These are phyloP conservation scores for Macrotrachela quadricornifera DNA, from an alignment of 1,140 invertebrate species.

Conservation along the genomic window DNA sequence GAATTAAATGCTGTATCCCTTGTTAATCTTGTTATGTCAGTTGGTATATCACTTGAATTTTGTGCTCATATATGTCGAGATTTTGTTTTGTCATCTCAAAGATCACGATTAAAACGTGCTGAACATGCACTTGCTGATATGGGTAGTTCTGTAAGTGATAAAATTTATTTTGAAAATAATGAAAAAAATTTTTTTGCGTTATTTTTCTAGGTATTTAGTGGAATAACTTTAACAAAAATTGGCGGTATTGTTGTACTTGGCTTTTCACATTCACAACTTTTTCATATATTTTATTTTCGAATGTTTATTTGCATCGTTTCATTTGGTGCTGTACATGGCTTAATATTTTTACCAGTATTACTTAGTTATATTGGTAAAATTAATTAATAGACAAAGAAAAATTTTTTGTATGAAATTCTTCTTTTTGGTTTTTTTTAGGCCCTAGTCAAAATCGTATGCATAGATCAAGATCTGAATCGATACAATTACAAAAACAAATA, in stretches of 20 bases:
- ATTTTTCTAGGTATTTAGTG: conserved; percentile 51
- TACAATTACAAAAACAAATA: too few relatives aligned
- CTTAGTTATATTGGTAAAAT: conserved; percentile 70
- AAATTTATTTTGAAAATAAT: background rate
- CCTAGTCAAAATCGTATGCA: too few relatives aligned
- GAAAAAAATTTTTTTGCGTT: conserved; percentile 1
- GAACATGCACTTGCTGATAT: conserved; percentile 49
- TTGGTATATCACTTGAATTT: conserved; percentile 83
- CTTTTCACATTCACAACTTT: conserved; percentile 77
- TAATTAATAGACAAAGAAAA: too few relatives aligned
- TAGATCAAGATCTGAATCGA: too few relatives aligned
- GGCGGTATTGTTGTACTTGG: conserved; percentile 66
- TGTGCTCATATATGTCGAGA: conserved; percentile 66
- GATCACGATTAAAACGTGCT: conserved; percentile 41
- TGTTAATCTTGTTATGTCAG: conserved; percentile 86
- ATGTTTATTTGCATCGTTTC: conserved; percentile 79
- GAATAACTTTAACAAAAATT: conserved; percentile 80
- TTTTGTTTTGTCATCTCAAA: conserved; percentile 43
- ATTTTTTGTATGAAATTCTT: too few relatives aligned
- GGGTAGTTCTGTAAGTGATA: conserved; percentile 54
- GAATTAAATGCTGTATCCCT: conserved; percentile 72
- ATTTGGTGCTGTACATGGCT: conserved; percentile 63
- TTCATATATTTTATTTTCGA: conserved; percentile 77
- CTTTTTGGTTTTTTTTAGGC: too few relatives aligned
- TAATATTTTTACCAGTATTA: conserved; percentile 68